These are phyloP conservation scores for Acanthurus leucopareius DNA, from an alignment of 2,797 vertebrate genomes.

Conservation along the genomic window DNA sequence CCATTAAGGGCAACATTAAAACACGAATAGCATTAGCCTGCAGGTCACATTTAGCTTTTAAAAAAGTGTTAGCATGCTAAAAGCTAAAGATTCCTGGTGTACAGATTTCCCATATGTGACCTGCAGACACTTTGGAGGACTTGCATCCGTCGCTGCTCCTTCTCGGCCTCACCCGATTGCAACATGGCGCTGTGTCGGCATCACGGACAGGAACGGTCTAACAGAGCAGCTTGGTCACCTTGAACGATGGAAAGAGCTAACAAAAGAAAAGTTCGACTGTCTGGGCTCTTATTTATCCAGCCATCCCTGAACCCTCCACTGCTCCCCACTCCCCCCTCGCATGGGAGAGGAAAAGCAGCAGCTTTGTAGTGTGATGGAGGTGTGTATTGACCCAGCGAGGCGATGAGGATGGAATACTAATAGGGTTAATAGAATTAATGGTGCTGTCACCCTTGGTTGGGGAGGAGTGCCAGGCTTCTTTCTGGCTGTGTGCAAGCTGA, in stretches of 20 bases:
- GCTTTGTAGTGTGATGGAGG: slow-evolving; percentile 74
- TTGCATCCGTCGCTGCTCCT: neutral
- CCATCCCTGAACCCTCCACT: slow-evolving; percentile 50
- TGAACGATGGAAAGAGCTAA: neutral
- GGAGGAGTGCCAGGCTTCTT: slow-evolving; percentile 59
- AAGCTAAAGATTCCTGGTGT: slow-evolving; percentile 1
- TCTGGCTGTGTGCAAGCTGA: slow-evolving; percentile 50
- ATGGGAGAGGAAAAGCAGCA: slow-evolving; percentile 51
- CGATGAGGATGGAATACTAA: slow-evolving; percentile 78
- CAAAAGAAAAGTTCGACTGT: slow-evolving; percentile 28
- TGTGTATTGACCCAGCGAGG: slow-evolving; percentile 73
- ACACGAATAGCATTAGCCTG: too few species aligned
- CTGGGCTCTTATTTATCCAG: slow-evolving; percentile 54
- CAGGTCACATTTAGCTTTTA: neutral
- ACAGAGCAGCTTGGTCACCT: slow-evolving; percentile 23
- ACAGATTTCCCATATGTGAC: slow-evolving; percentile 26
- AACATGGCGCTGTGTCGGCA: slow-evolving; percentile 6
- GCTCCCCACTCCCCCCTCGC: slow-evolving; percentile 35
- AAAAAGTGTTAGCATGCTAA: neutral
- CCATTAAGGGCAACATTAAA: too few species aligned
- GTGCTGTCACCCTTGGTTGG: slow-evolving; percentile 71
- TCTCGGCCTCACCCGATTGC: slow-evolving; percentile 4
- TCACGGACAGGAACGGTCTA: neutral
- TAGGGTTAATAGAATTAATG: slow-evolving; percentile 83
- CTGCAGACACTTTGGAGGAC: neutral